phyloP scores from a whole-genome alignment of 2,113 vertebrate species.

The Equus quagga region DNA sequence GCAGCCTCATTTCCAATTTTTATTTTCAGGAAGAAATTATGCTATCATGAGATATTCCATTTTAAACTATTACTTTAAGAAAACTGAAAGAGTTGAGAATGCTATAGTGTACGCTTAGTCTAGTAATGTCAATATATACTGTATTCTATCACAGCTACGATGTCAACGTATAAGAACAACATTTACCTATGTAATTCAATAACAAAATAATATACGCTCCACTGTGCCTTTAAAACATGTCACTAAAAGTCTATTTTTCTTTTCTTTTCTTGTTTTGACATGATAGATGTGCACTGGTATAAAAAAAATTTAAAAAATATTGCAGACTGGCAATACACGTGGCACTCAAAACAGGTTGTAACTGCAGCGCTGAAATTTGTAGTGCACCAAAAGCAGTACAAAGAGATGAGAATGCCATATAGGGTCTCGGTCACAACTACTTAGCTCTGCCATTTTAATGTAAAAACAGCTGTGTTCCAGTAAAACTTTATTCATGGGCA shows the following conservation, averaged over 20 bases:
- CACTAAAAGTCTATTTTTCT: constrained; percentile 42
- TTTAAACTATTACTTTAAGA: constrained; percentile 55
- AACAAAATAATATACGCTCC: constrained; percentile 45
- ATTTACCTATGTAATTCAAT: constrained; percentile 49
- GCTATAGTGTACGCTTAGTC: neutral
- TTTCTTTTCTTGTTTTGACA: constrained; percentile 44
- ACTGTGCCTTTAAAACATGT: neutral
- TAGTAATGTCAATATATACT: constrained; percentile 3
- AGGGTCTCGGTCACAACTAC: constrained; percentile 13
- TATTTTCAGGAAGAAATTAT: constrained; percentile 53
- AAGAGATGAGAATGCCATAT: constrained; percentile 29
- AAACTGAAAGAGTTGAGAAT: constrained; percentile 29
- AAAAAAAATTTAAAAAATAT: constrained; percentile 54
- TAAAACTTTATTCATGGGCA: constrained; percentile 7
- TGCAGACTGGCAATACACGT: constrained; percentile 20
- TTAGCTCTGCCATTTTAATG: neutral
- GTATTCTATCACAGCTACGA: neutral
- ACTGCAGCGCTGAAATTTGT: neutral
- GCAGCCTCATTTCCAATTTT: constrained; percentile 44
- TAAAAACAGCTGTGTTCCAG: constrained; percentile 7
- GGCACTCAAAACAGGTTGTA: constrained; percentile 34
- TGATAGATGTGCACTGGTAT: neutral
- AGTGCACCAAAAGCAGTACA: neutral
- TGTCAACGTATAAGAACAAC: constrained; percentile 37
- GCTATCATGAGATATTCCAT: constrained; percentile 19